These are phyloP conservation scores for Bombus confusus DNA, from an alignment of 1,140 invertebrate genomes.

Conservation along the genomic window DNA sequence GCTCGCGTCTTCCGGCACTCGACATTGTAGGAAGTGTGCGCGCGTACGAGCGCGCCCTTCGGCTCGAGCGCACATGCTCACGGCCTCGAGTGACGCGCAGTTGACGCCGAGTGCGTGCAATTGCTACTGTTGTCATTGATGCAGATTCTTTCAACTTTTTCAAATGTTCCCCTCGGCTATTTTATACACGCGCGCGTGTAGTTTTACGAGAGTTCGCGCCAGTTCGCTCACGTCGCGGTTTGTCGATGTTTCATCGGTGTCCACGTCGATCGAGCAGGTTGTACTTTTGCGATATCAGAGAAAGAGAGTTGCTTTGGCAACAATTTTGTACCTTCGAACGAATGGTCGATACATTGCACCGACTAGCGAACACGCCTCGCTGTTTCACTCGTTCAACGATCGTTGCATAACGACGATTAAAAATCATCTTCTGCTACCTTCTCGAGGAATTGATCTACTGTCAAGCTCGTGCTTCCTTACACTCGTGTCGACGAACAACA, in stretches of 20 bases:
- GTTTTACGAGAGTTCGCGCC: too few relatives aligned
- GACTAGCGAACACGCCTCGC: too few relatives aligned
- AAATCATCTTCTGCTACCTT: too few relatives aligned
- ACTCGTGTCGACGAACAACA: not conserved
- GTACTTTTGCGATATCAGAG: too few relatives aligned
- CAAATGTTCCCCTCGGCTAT: not conserved
- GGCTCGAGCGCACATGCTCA: constrained; percentile 1
- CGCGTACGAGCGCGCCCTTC: constrained; percentile 7
- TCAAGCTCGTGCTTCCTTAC: not conserved
- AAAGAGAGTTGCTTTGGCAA: too few relatives aligned
- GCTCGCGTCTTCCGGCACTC: constrained; percentile 44
- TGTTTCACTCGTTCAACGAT: not conserved
- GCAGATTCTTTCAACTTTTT: too few relatives aligned
- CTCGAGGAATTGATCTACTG: too few relatives aligned
- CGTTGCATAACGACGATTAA: not conserved
- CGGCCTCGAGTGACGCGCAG: not conserved
- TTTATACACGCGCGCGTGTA: not conserved
- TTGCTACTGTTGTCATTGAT: not conserved
- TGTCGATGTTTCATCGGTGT: too few relatives aligned
- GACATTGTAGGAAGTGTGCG: constrained; percentile 38
- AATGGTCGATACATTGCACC: too few relatives aligned
- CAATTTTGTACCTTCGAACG: too few relatives aligned
- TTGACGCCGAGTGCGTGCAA: constrained; percentile 5
- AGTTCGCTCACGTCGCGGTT: too few relatives aligned
- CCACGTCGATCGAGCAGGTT: too few relatives aligned